Evolutionary conservation across 2,888 invertebrate species (phyloP).

Genomic region (Caenorhabditis sp.): DNA sequence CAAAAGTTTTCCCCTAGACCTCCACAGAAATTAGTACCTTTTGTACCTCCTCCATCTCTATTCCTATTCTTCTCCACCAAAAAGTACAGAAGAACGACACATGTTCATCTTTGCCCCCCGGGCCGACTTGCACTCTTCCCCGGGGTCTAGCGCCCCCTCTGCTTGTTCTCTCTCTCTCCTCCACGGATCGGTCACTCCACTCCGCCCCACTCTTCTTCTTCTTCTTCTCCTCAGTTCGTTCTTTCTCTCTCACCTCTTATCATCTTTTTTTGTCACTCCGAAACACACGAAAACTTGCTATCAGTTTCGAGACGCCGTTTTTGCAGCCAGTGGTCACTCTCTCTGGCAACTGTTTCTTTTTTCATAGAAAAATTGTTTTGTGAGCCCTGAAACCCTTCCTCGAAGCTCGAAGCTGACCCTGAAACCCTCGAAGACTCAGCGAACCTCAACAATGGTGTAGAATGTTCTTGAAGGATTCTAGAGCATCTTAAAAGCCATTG

Average conservation of each 20-base stretch:
- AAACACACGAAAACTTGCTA: slow-evolving; percentile 42
- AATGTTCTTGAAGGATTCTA: too few relatives aligned
- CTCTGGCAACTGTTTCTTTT: not conserved
- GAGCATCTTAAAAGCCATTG: too few relatives aligned
- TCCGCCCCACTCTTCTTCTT: slow-evolving; percentile 1
- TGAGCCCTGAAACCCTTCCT: too few relatives aligned
- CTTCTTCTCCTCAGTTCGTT: not conserved
- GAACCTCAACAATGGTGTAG: too few relatives aligned
- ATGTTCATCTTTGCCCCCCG: slow-evolving; percentile 57
- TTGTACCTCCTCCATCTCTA: not conserved
- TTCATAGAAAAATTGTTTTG: not conserved
- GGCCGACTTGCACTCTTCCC: not conserved
- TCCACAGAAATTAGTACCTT: not conserved
- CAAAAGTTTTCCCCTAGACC: too few relatives aligned
- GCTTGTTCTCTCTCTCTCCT: not conserved
- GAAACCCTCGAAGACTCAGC: too few relatives aligned
- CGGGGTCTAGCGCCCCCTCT: not conserved
- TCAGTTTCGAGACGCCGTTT: not conserved
- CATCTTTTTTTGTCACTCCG: not conserved
- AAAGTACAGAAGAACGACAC: slow-evolving; percentile 27
- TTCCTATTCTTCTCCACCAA: too few relatives aligned
- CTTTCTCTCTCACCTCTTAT: slow-evolving; percentile 4
- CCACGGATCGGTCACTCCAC: slow-evolving; percentile 31
- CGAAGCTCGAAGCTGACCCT: too few relatives aligned
- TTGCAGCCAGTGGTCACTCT: slow-evolving; percentile 50